Conservation (phyloP, 2,113 vertebrate genomes). For the Pterocles gutturalis region DNA sequence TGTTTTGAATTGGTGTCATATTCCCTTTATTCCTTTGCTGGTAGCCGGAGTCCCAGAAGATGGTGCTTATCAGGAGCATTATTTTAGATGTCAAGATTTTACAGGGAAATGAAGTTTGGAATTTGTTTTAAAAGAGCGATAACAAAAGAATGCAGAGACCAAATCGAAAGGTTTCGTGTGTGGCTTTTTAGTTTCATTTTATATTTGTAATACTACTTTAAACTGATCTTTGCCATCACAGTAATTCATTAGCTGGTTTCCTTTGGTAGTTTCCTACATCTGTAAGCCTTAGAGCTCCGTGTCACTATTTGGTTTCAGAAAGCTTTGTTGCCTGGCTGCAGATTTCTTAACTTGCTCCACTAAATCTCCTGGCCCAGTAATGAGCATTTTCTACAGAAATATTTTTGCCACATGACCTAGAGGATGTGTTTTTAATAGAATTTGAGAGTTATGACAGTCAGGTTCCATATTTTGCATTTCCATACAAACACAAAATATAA, state of each 20-base stretch:
- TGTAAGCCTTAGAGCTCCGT: neutral
- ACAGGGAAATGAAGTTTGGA: slow-evolving; percentile 29
- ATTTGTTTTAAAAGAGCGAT: slow-evolving; percentile 17
- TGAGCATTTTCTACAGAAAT: slow-evolving; percentile 36
- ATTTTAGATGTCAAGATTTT: slow-evolving; percentile 45
- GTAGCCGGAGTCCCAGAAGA: slow-evolving; percentile 25
- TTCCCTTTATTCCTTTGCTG: slow-evolving; percentile 18
- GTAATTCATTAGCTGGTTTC: slow-evolving; percentile 29
- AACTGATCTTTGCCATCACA: neutral
- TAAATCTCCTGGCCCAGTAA: slow-evolving; percentile 26
- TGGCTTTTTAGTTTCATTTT: slow-evolving; percentile 8
- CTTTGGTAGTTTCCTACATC: slow-evolving; percentile 42
- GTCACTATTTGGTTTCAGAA: slow-evolving; percentile 28
- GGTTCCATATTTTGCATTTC: slow-evolving; percentile 59
- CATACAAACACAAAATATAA: slow-evolving; percentile 41
- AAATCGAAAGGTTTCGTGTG: neutral
- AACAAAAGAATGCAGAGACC: neutral
- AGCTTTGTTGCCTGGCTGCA: slow-evolving; percentile 42
- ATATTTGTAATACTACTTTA: neutral
- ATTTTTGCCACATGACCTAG: slow-evolving; percentile 26
- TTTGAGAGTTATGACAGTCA: slow-evolving; percentile 7
- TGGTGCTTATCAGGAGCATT: neutral
- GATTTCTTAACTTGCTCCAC: slow-evolving; percentile 41
- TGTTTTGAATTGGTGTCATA: slow-evolving; percentile 40
- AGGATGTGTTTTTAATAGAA: slow-evolving; percentile 34